Percentiles rank a stretch among this genome's conserved stretches.
Conservation (phyloP, 2,888 invertebrate genomes). For the Leptopilina myrica region DNA sequence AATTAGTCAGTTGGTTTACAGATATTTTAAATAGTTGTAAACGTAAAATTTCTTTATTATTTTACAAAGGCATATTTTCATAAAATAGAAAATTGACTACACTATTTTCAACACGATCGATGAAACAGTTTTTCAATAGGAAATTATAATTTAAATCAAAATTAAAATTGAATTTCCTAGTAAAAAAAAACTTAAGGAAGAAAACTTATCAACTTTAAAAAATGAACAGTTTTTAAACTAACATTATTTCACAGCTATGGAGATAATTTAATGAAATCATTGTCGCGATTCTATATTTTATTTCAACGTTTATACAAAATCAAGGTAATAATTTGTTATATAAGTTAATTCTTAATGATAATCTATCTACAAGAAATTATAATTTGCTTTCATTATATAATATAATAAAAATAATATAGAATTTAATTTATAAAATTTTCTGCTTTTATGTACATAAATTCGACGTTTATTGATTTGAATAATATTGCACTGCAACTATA, state of each 20-base stretch:
- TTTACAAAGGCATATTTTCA: constrained; percentile 14
- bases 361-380: constrained; percentile 27
- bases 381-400: too few relatives aligned
- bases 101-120: constrained; percentile 6
- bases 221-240: background rate
- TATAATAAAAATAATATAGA: background rate
- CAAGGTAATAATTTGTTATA: constrained; percentile 21
- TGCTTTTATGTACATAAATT: constrained; percentile 12
- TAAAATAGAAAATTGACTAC: background rate
- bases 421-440: background rate
- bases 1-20: constrained; percentile 33
- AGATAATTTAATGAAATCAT: background rate
- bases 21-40: constrained; percentile 15
- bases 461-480: background rate
- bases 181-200: too few relatives aligned
- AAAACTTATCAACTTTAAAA: background rate
- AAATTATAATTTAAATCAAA: too few relatives aligned
- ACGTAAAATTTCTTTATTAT: constrained; percentile 6
- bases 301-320: constrained; percentile 1
- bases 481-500: constrained; percentile 32
- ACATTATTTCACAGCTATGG: too few relatives aligned
- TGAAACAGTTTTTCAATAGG: background rate
- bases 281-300: background rate
- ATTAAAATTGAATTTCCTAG: too few relatives aligned
- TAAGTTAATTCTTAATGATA: constrained; percentile 18